phyloP scores from a whole-genome alignment of 2,888 invertebrate species.

The Penaeus monodon region DNA sequence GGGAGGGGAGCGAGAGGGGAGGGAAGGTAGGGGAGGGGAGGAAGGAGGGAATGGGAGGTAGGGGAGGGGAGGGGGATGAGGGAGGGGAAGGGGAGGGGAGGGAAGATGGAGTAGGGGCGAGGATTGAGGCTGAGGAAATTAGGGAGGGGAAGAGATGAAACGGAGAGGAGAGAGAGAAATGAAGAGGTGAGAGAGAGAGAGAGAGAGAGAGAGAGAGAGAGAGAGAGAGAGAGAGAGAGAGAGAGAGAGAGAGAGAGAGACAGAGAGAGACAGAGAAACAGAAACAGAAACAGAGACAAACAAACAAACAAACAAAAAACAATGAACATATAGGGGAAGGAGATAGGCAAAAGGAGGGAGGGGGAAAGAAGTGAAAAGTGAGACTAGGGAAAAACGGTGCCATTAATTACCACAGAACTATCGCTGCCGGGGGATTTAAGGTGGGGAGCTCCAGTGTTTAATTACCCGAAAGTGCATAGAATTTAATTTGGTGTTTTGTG shows the following conservation, averaged over 20 bases:
- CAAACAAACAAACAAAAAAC: not conserved
- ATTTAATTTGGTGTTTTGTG: too few species aligned
- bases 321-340: not conserved
- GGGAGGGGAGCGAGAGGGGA: too few species aligned
- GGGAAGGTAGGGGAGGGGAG: not conserved
- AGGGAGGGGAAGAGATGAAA: not conserved
- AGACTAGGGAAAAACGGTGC: not conserved
- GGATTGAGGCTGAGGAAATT: too few species aligned
- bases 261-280: not conserved
- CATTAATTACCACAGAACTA: too few species aligned
- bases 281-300: too few species aligned
- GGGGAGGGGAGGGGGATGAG: too few species aligned
- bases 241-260: too few species aligned
- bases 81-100: not conserved
- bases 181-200: not conserved
- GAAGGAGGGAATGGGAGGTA: too few species aligned
- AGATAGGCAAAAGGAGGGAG: not conserved
- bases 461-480: too few species aligned
- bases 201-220: not conserved
- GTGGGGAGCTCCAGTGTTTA: too few species aligned
- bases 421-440: too few species aligned
- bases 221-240: not conserved
- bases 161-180: not conserved
- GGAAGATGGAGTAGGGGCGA: not conserved
- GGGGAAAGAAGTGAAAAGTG: not conserved